Base-by-base conservation (phyloP, 2,888 invertebrate genomes). In the Julus scanicus region DNA sequence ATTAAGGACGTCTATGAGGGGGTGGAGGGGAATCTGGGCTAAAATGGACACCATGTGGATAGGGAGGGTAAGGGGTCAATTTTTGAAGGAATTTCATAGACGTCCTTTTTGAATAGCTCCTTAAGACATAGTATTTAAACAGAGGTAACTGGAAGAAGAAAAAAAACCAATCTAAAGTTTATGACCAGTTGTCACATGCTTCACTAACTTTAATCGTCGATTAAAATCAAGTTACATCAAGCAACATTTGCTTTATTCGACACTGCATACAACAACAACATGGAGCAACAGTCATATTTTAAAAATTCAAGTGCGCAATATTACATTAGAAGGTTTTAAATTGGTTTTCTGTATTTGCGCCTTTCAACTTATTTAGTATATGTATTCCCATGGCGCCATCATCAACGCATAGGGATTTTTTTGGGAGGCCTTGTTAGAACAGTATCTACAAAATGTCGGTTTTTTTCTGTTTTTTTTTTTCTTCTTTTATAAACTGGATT, bases 271-370 rank as follows among this genome's bases (percentile, higher is more conserved):
- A 6, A 44, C 6, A 44, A 44, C 6, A n/a, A n/a, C n/a, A n/a
- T n/a, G n/a, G n/a, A n/a, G 44, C 44, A 44, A 44, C 6, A 17
- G 2, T 57, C 57, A n/a, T 17, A 17, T 57, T 17, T 17, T 57
- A 17, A 3, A 57, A 57, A 57, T 57, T 15, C 57, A 57, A 57
- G 57, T 57, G n/a, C n/a, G 57, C 57, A 57, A 57, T 5, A 15
- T 57, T 15, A 15, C 57, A 57, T n/a, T n/a, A n/a, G 17, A 57
- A 8, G 71, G 71, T 29, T n/a, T 71, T 20, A 71, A 71, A 71
- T 71, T 71, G 71, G 71, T 71, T 71, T 71, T 71, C 29, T 71
- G 71, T 57, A 57, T 57, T 57, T 57, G 15, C 57, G 17, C n/a
- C 17, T 57, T 57, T 57, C 57, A n/a, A 17, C 15, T 71, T 29